Percentiles rank a stretch among this genome's conserved stretches.
Evolutionary conservation across 2,888 invertebrate genomes (phyloP).

Genomic region (Stegophylla sp.): DNA sequence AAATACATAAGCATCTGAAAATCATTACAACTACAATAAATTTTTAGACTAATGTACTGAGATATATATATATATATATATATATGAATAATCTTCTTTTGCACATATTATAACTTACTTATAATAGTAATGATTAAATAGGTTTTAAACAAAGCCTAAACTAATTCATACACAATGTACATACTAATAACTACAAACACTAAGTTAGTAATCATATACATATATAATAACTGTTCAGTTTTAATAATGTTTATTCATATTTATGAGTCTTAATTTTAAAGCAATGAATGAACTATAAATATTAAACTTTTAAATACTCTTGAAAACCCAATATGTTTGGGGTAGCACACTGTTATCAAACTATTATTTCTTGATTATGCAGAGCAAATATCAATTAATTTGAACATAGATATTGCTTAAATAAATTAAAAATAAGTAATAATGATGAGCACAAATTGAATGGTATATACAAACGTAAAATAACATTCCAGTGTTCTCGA

Average conservation of each 20-base stretch:
- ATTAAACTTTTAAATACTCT: too few relatives aligned
- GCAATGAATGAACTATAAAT: slow-evolving; percentile 16
- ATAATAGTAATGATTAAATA: slow-evolving; percentile 11
- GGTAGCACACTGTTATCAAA: slow-evolving; percentile 8
- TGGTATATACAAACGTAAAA: background rate
- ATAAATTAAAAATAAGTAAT: background rate
- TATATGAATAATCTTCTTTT: too few relatives aligned
- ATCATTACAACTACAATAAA: background rate
- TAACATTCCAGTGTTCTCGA: too few relatives aligned
- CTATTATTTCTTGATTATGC: slow-evolving; percentile 12
- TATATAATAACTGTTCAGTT: background rate
- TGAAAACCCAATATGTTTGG: slow-evolving; percentile 23
- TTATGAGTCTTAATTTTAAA: slow-evolving; percentile 16
- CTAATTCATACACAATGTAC: too few relatives aligned
- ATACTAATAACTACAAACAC: too few relatives aligned
- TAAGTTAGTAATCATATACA: too few relatives aligned
- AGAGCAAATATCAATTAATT: background rate
- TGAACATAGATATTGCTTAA: background rate
- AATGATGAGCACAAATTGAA: slow-evolving; percentile 15
- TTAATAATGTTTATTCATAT: slow-evolving; percentile 12
- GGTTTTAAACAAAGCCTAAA: background rate
- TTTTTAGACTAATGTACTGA: background rate
- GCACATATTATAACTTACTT: background rate
- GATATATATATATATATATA: too few relatives aligned
- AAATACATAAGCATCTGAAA: background rate